phyloP scores from a whole-genome alignment of 2,888 invertebrate species.

The Polia nebulosa region DNA sequence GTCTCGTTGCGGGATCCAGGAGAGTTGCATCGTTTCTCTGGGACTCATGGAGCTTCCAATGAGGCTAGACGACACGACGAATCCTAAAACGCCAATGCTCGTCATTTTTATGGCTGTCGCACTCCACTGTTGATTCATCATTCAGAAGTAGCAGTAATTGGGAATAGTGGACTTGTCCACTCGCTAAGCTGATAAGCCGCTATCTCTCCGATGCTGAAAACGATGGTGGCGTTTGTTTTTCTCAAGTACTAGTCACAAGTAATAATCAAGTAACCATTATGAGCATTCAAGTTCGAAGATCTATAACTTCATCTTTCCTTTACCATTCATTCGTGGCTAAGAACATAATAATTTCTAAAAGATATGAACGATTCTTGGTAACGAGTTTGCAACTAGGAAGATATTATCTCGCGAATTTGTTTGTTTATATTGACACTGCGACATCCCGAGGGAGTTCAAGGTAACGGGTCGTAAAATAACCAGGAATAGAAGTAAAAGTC shows the following conservation, averaged over 20 bases:
- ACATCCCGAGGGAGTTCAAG: not conserved
- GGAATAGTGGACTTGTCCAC: not conserved
- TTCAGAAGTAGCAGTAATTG: not conserved
- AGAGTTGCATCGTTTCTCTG: too few relatives aligned
- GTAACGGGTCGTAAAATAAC: constrained; percentile 32
- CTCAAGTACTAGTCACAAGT: not conserved
- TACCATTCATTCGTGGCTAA: not conserved
- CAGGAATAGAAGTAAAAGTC: constrained; percentile 31
- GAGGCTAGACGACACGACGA: too few relatives aligned
- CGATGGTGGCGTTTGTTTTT: not conserved
- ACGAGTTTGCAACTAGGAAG: constrained; percentile 18
- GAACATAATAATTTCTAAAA: constrained; percentile 15
- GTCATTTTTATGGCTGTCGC: too few relatives aligned
- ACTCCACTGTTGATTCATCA: not conserved
- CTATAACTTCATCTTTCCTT: not conserved
- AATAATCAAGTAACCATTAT: not conserved
- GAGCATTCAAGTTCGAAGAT: too few relatives aligned
- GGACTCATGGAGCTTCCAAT: too few relatives aligned
- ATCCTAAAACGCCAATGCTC: too few relatives aligned
- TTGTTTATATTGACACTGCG: constrained; percentile 15
- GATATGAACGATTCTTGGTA: constrained; percentile 6
- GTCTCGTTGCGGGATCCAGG: too few relatives aligned
- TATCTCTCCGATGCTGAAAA: not conserved
- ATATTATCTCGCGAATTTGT: constrained; percentile 23
- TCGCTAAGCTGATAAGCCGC: not conserved